A percentile compares a stretch with the other conserved stretches of the same genome.
These are phyloP conservation scores for Luperina nickerlii DNA, from an alignment of 2,888 invertebrate genomes.

Conservation along the genomic window DNA sequence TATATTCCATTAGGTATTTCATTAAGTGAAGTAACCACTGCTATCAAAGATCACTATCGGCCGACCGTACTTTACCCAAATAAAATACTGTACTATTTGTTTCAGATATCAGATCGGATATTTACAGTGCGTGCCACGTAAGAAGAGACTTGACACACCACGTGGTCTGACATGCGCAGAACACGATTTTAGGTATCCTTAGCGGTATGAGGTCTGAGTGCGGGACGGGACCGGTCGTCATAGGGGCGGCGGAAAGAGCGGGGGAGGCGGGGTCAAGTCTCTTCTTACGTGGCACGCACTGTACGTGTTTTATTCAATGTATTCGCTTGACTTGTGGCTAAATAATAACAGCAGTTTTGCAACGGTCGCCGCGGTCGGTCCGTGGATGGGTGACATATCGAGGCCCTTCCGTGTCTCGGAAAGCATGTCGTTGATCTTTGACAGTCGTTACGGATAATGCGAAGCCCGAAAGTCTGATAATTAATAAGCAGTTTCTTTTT, in stretches of 20 bases:
- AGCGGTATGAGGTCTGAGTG: too few species aligned
- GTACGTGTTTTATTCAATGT: constrained; percentile 33
- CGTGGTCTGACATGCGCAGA: too few species aligned
- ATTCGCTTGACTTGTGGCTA: not conserved
- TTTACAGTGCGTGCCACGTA: too few species aligned
- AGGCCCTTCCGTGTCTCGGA: not conserved
- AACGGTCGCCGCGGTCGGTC: not conserved
- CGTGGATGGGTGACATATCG: not conserved
- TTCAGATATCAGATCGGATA: constrained; percentile 32
- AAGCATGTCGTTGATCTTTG: not conserved
- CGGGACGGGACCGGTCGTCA: too few species aligned
- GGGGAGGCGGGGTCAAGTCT: too few species aligned
- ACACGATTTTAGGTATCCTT: too few species aligned
- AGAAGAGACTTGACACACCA: too few species aligned
- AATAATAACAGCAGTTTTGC: not conserved
- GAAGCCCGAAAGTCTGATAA: not conserved
- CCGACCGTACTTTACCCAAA: constrained; percentile 52
- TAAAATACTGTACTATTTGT: constrained; percentile 46
- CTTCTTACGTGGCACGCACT: too few species aligned
- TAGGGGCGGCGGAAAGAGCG: too few species aligned
- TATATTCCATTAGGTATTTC: constrained; percentile 30
- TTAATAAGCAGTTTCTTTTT: not conserved
- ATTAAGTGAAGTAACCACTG: constrained; percentile 45
- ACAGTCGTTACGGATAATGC: not conserved
- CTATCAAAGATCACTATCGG: constrained; percentile 39